Evolutionary conservation across 2,797 vertebrate species (phyloP).

Genomic region (Podarcis lilfordi): DNA sequence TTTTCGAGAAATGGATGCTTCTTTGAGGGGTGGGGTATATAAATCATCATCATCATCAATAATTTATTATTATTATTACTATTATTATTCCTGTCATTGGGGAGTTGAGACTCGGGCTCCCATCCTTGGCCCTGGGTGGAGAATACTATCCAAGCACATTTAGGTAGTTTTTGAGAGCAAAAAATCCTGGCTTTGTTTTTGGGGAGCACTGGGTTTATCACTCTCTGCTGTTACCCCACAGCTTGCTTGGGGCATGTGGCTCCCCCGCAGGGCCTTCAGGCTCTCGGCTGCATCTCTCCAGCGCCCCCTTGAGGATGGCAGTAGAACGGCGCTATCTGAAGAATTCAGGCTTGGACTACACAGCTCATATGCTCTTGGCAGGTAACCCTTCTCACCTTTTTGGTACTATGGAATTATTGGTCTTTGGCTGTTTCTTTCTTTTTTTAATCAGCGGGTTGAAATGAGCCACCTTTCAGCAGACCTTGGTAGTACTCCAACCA

Average conservation of each 20-base stretch:
- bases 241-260: constrained; percentile 78
- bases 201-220: not conserved
- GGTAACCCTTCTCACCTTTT: constrained; percentile 61
- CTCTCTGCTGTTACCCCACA: constrained; percentile 47
- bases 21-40: too few species aligned
- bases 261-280: constrained; percentile 70
- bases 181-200: not conserved
- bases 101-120: too few species aligned
- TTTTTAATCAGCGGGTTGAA: not conserved
- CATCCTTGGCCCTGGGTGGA: too few species aligned
- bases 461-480: not conserved
- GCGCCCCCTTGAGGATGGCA: constrained; percentile 78
- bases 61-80: too few species aligned
- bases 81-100: too few species aligned
- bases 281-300: constrained; percentile 76
- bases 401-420: too few species aligned
- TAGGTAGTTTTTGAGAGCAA: too few species aligned
- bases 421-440: too few species aligned
- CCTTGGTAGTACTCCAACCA: not conserved
- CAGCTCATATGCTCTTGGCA: constrained; percentile 81
- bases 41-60: too few species aligned
- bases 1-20: too few species aligned
- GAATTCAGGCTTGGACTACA: constrained; percentile 64
- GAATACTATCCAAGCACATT: too few species aligned
- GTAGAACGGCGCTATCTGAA: constrained; percentile 81